Conservation (phyloP, 2,888 invertebrate species). For the Scaptomyza polygonia region DNA sequence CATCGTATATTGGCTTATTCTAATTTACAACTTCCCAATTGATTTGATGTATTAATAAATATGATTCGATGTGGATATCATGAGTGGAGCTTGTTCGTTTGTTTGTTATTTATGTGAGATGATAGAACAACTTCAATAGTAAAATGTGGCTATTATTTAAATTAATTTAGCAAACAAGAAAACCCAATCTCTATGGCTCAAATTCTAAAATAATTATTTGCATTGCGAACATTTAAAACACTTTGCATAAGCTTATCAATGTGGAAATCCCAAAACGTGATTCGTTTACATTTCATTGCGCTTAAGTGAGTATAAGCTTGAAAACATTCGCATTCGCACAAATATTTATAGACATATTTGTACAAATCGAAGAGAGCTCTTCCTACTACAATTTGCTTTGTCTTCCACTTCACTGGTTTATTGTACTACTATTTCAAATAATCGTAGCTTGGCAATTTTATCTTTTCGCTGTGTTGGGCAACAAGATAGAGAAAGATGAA, state of each 20-base stretch:
- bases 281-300: constrained; percentile 59
- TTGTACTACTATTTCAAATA: constrained; percentile 32
- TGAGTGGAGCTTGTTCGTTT: not conserved
- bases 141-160: not conserved
- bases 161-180: not conserved
- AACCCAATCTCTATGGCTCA: no score
- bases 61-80: not conserved
- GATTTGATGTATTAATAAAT: constrained; percentile 1
- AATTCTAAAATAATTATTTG: not conserved
- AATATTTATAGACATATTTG: constrained; percentile 53
- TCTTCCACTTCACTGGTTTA: constrained; percentile 60
- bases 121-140: no score
- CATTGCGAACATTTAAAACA: constrained; percentile 9
- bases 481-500: not conserved
- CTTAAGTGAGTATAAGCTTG: constrained; percentile 42
- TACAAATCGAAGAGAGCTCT: constrained; percentile 16
- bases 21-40: not conserved
- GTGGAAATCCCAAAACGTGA: constrained; percentile 25
- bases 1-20: not conserved
- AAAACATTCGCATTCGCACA: constrained; percentile 29
- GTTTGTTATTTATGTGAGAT: no score
- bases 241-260: constrained; percentile 7
- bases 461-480: constrained; percentile 28
- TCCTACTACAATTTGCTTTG: not conserved
- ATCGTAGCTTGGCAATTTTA: constrained; percentile 26